These are phyloP conservation scores for Spongia lamella DNA, from an alignment of 37 sponge, comb jelly and placozoan species.

Conservation along the genomic window DNA sequence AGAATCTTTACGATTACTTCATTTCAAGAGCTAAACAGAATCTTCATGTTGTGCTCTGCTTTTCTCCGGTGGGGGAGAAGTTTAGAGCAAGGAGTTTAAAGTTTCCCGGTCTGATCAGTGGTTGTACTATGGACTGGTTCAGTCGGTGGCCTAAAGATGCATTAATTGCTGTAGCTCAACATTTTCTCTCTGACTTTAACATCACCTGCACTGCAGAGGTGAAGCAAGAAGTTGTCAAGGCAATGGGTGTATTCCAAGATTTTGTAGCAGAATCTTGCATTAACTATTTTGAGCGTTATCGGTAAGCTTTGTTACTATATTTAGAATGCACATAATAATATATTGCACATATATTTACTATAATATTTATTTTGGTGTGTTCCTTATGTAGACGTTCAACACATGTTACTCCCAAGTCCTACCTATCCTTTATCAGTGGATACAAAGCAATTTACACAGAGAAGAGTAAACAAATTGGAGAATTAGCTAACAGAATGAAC, in stretches of 20 bases:
- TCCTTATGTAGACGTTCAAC: slow-evolving; percentile 85
- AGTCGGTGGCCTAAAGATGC: slow-evolving; percentile 99
- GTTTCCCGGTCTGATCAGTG: slow-evolving; percentile 98
- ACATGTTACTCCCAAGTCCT: slow-evolving; percentile 98
- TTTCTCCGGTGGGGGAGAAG: slow-evolving; percentile 99
- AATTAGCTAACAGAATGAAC: slow-evolving; percentile 91
- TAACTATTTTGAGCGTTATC: slow-evolving; percentile 90
- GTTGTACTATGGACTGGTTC: slow-evolving; percentile 99
- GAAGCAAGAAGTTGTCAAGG: slow-evolving; percentile 84
- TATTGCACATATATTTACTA: too few species aligned
- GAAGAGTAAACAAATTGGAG: slow-evolving; percentile 77
- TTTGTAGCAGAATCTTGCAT: slow-evolving; percentile 96
- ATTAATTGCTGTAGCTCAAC: slow-evolving; percentile 94
- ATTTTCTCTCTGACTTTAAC: slow-evolving; percentile 84
- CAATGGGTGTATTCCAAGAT: slow-evolving; percentile 98
- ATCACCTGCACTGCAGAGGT: slow-evolving; percentile 80
- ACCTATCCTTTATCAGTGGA: slow-evolving; percentile 94
- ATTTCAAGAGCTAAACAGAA: slow-evolving; percentile 91
- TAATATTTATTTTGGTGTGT: too few species aligned
- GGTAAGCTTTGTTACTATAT: neutral
- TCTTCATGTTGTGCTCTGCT: slow-evolving; percentile 98
- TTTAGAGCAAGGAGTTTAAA: slow-evolving; percentile 94
- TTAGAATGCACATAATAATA: too few species aligned
- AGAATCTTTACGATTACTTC: slow-evolving; percentile 98
- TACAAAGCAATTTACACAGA: slow-evolving; percentile 91